Evolutionary conservation across 2,113 vertebrate species (phyloP), one percentile per base, ranked within the genome.

Genomic region (Heloderma charlesbogerti): DNA sequence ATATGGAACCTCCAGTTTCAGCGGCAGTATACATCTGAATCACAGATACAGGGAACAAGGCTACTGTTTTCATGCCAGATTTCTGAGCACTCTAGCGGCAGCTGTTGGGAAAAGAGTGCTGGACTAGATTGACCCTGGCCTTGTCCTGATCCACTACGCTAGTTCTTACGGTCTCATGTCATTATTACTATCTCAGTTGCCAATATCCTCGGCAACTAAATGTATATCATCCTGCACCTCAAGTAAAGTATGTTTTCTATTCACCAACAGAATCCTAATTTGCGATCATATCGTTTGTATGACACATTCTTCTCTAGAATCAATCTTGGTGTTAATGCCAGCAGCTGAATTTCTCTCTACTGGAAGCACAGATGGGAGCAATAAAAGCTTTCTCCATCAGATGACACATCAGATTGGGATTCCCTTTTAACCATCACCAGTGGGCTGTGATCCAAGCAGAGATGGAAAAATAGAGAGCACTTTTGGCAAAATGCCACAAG

Each of bases 401-500:
- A 78, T 85, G 72, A 85, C 72, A 85, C 34, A 79, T 86, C 84
- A 86, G 63, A 78, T 57, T 84, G 63, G 81, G 80, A 90, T 88
- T 78, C 72, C 81, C 45, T 88, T 91, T 84, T 84, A 84, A 66
- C 12, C 72, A 71, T 67, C 60, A 57, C 10, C 67, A 69, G 25
- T 71, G 60, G 63, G 86, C 90, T 29, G n/a, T 80, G 43, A 6
- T 84, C 86, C 86, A 84, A 88, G n/a, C 54, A 20, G 63, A 88
- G 72, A 79, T 69, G 45, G 63, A 88, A 91, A 71, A 45, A 45
- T 79, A 57, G 57, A 79, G 57, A 90, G 48, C 75, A 79, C 25
- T 79, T 78, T 27, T 78, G 74, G 89, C 82, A 90, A 69, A 31
- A 40, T 37, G 74, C 82, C 57, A 84, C 74, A 67, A 69, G 16